A percentile compares a stretch with the other conserved stretches of the same genome.
Evolutionary conservation across 2,797 vertebrate species (phyloP).

Genomic region (Sebastes taczanowskii): DNA sequence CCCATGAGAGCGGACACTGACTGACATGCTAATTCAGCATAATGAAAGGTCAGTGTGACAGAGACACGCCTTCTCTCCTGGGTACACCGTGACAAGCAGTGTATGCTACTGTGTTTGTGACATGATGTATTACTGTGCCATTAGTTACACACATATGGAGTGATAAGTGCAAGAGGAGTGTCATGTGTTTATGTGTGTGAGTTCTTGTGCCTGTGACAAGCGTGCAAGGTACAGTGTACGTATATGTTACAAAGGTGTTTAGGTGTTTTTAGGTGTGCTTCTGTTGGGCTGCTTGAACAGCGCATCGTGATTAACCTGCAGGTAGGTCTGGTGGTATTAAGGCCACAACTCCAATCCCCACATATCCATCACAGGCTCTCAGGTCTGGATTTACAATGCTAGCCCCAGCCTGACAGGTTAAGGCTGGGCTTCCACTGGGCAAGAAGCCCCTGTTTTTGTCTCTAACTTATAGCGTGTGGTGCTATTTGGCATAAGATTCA

Average conservation of each 20-base stretch:
- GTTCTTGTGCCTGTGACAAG: not conserved
- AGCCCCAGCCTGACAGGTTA: constrained; percentile 52
- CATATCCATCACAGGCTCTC: constrained; percentile 63
- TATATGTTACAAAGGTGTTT: constrained; percentile 16
- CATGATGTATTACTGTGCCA: constrained; percentile 12
- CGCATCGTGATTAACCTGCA: constrained; percentile 68
- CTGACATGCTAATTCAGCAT: constrained; percentile 57
- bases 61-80: constrained; percentile 21
- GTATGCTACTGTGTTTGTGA: not conserved
- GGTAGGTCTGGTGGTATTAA: constrained; percentile 64
- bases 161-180: not conserved
- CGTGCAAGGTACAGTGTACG: not conserved
- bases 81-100: constrained; percentile 19
- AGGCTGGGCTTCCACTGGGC: constrained; percentile 43
- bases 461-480: constrained; percentile 65
- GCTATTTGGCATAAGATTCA: constrained; percentile 73
- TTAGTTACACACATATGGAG: constrained; percentile 5
- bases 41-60: constrained; percentile 60
- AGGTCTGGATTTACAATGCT: constrained; percentile 68
- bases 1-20: constrained; percentile 13
- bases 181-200: not conserved
- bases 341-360: constrained; percentile 58
- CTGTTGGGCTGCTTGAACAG: constrained; percentile 63
- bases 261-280: constrained; percentile 40
- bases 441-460: constrained; percentile 38